Conservation (phyloP, 2,113 vertebrate genomes). For the Heloderma charlesbogerti region DNA sequence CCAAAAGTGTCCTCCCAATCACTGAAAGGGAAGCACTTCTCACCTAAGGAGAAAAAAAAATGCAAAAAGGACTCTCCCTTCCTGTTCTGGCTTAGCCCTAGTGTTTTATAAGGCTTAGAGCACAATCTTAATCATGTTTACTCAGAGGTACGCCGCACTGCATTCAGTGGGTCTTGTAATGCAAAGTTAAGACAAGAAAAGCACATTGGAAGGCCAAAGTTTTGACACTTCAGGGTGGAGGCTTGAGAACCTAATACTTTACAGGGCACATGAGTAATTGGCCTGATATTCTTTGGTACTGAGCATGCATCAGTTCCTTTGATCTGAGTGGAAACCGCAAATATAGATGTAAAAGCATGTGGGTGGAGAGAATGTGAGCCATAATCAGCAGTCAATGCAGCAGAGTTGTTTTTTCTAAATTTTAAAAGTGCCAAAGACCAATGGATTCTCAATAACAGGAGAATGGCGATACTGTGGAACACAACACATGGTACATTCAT, state of each 20-base stretch:
- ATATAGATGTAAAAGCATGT: conserved; percentile 24
- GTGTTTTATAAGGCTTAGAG: not conserved
- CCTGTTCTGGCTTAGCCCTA: not conserved
- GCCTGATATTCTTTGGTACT: conserved; percentile 17
- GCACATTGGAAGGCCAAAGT: not conserved
- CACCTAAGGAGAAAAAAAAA: not conserved
- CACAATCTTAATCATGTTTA: not conserved
- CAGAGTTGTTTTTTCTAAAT: not conserved
- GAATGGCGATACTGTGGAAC: not conserved
- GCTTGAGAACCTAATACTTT: conserved; percentile 12
- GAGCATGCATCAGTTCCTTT: conserved; percentile 21
- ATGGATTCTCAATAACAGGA: not conserved
- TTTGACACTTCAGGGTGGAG: conserved; percentile 15
- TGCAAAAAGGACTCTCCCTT: not conserved
- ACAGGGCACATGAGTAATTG: conserved; percentile 20
- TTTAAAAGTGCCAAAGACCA: not conserved
- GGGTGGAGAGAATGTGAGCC: conserved; percentile 10
- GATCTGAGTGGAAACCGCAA: conserved; percentile 42
- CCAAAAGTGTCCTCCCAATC: not conserved
- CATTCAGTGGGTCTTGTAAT: not conserved
- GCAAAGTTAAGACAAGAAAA: conserved; percentile 8
- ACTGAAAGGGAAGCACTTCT: not conserved
- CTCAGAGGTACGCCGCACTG: not conserved
- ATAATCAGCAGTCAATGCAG: conserved; percentile 12
- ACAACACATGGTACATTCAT: not conserved